Conservation (phyloP, 2,888 invertebrate species). For the Eupsilia transversa region DNA sequence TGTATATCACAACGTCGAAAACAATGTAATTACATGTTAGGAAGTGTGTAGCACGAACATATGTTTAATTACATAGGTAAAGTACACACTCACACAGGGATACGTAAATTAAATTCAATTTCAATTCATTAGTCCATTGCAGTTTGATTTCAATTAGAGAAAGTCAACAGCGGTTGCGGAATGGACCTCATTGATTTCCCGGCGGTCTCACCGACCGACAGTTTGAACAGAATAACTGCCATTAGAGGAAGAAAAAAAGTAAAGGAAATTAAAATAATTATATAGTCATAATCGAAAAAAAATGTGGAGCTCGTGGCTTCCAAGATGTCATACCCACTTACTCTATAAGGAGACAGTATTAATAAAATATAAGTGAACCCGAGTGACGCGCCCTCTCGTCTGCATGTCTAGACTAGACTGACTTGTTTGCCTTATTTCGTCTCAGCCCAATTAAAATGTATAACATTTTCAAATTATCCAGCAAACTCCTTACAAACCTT, state of each 20-base stretch:
- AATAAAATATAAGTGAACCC: slow-evolving; percentile 48
- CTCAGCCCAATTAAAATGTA: slow-evolving; percentile 63
- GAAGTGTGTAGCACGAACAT: slow-evolving; percentile 22
- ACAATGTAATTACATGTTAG: slow-evolving; percentile 69
- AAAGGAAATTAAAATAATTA: no score
- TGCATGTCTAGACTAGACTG: slow-evolving; percentile 52
- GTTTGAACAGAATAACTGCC: slow-evolving; percentile 65
- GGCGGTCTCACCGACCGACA: slow-evolving; percentile 62
- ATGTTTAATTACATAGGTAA: slow-evolving; percentile 41
- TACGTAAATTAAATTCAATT: slow-evolving; percentile 69
- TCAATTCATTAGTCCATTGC: slow-evolving; percentile 79
- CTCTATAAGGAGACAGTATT: slow-evolving; percentile 17
- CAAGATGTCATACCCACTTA: slow-evolving; percentile 2
- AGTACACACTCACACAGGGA: slow-evolving; percentile 30
- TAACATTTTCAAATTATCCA: slow-evolving; percentile 63
- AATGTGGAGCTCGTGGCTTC: not conserved
- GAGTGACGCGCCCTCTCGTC: slow-evolving; percentile 41
- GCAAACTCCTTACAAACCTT: no score
- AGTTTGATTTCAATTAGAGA: slow-evolving; percentile 86
- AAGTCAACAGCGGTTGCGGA: slow-evolving; percentile 79
- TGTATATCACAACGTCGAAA: slow-evolving; percentile 68
- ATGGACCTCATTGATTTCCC: slow-evolving; percentile 78
- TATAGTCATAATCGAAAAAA: not conserved
- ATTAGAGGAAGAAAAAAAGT: slow-evolving; percentile 32
- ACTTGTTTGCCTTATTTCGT: slow-evolving; percentile 55